Evolutionary conservation across 2,113 vertebrate genomes (phyloP).

Genomic region (Rhinopomastus cyanomelas): DNA sequence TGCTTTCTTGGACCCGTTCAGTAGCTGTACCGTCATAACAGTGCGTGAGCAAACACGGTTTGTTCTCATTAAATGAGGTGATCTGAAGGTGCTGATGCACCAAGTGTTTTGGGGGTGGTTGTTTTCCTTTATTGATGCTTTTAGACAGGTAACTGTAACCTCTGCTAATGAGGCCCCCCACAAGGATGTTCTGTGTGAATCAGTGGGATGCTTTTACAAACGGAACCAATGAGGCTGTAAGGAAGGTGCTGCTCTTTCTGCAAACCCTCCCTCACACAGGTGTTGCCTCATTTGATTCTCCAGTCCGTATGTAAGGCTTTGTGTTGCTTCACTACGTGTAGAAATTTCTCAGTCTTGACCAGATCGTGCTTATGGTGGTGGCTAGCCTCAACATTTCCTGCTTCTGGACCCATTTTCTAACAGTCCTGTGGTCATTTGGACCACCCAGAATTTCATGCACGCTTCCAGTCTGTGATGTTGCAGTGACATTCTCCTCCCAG

Average conservation of each 20-base stretch:
- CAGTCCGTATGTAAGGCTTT: not conserved
- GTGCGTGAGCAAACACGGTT: not conserved
- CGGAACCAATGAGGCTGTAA: not conserved
- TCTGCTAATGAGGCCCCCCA: not conserved
- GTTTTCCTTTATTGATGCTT: not conserved
- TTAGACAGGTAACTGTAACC: not conserved
- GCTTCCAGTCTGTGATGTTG: not conserved
- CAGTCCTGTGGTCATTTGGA: not conserved
- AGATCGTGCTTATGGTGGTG: not conserved
- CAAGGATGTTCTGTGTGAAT: not conserved
- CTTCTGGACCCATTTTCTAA: not conserved
- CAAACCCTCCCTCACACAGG: not conserved
- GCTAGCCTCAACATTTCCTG: not conserved
- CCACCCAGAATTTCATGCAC: not conserved
- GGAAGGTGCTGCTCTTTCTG: not conserved
- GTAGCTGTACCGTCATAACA: not conserved
- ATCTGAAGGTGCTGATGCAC: not conserved
- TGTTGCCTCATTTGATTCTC: not conserved
- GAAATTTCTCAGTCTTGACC: not conserved
- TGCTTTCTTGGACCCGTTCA: not conserved
- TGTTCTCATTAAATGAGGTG: not conserved
- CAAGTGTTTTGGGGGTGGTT: not conserved
- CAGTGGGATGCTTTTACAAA: not conserved
- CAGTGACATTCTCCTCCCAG: not conserved
- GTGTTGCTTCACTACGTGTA: not conserved